Conservation (phyloP, 2,113 vertebrate species). For the Clarias magur region DNA sequence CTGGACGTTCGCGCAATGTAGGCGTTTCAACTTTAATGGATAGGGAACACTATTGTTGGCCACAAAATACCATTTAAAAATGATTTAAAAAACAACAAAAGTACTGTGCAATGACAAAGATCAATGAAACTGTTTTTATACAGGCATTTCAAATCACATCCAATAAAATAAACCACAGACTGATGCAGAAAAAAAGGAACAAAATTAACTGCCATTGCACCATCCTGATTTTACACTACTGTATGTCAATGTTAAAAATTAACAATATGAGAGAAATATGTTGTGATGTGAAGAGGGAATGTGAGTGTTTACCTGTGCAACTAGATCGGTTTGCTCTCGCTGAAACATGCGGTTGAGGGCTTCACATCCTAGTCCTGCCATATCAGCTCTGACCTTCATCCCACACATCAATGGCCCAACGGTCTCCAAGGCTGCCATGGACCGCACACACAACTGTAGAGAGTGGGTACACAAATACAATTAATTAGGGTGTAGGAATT, state of each 20-base stretch:
- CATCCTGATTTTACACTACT: not conserved
- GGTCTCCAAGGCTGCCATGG: conserved; percentile 91
- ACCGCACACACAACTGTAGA: conserved; percentile 90
- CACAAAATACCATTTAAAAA: not conserved
- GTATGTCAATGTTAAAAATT: not conserved
- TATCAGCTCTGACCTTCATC: conserved; percentile 87
- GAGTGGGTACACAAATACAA: not conserved
- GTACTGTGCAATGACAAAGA: not conserved
- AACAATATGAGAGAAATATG: not conserved
- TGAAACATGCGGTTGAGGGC: conserved; percentile 98
- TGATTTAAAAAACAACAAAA: not conserved
- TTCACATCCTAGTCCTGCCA: conserved; percentile 91
- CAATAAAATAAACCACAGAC: not conserved
- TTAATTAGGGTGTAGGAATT: not conserved
- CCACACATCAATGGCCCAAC: conserved; percentile 92
- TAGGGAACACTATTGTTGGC: too few species aligned
- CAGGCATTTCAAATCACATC: not conserved
- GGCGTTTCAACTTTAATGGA: too few species aligned
- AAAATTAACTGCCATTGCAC: not conserved
- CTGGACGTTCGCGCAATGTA: too few species aligned
- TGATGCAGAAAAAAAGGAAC: not conserved
- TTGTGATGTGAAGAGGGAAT: not conserved
- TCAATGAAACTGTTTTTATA: not conserved
- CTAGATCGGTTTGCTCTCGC: conserved; percentile 93
- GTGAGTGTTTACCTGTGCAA: conserved; percentile 83